Evolutionary conservation across 2,113 vertebrate genomes (phyloP), one percentile per base, ranked within the genome.

Genomic region (Microcebus lehilahytsara): DNA sequence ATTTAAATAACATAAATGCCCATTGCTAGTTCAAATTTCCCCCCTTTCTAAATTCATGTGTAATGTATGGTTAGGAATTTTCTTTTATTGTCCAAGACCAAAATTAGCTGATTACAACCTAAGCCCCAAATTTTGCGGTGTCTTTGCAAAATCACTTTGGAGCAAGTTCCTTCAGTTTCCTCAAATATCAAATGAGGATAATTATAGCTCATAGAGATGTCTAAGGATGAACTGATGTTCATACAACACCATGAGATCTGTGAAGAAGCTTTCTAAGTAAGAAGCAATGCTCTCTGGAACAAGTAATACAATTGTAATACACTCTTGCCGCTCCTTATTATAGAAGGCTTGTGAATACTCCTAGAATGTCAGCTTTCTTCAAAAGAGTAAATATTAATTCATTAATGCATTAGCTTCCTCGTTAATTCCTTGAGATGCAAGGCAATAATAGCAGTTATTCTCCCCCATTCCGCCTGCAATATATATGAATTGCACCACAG

Each of bases 301-400:
- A 53, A 0, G 9, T 34, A 66, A 46, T 37, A 7, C 9, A 92
- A 6, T 78, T 60, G 27, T 64, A 62, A 75, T 14, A 25, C n/a
- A 51, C 30, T 49, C 42, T 78, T 89, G 66, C 25, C 58, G 53
- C 34, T 91, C 58, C 30, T 88, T 49, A 23, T 16, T 74, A 85
- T 4, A 74, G 34, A 85, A 40, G 40, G 22, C 60, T 69, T 85
- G n/a, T 85, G 86, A 80, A 66, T 66, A 64, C 42, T 74, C 23
- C 25, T 86, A 88, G 93, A 74, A 71, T 22, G 34, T 69, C 49
- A 86, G 56, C 30, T 89, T 93, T 96, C 95, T 96, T 96, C 10
- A 22, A 56, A 90, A n/a, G 42, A 88, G 32, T 77, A 88, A 89
- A 79, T 58, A 87, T 37, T 66, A 74, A 74, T 62, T 81, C 40